Base-by-base conservation (phyloP, 2,797 vertebrate species). In the Paramormyrops hopkinsi region DNA sequence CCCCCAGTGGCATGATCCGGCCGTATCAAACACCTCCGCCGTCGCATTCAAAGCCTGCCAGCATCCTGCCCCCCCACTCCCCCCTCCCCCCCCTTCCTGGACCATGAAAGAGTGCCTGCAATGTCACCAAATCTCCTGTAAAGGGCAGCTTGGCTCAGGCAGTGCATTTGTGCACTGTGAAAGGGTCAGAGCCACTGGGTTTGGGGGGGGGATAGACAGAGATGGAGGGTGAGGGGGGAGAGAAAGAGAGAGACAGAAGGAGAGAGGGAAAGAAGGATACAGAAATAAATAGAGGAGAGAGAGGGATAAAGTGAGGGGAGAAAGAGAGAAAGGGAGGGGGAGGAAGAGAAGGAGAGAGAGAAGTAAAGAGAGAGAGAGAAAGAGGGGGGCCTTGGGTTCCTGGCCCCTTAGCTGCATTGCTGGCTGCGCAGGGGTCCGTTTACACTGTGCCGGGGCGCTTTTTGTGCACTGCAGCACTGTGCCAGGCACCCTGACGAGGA, bases 21-120 rank as follows among this genome's bases (percentile, higher is more conserved):
- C 88, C 86, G 54, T 83, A 76, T 89, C 88, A 56, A 92, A 91
- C 90, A 89, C 92, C 91, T 92, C 59, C 90, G 91, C 93, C 92
- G 94, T 93, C 92, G 94, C 94, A 91, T 91, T 90, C 89, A 85
- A 86, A 90, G 76, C 65, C 91, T 92, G 94, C 94, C 94, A 95
- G 94, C 94, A 90, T 84, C 54, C 88, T 85, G 79, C 44, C 88
- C 25, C 53, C 53, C 41, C 7, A 1, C 46, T 0, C 12, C 37
- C 8, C 29, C 33, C 8, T 5, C 2, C 22, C 69, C 73, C 25
- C 73, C 56, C 6, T 17, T 12, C 25, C 25, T 12, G 41, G 22
- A 50, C 82, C 22, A 85, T 86, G 79, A 89, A 89, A 86, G 41
- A 56, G 44, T 33, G 76, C 44, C 82, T 73, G 54, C 25, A 85